Percentiles rank a stretch among this genome's conserved stretches.
phyloP scores from a whole-genome alignment of 1,140 invertebrate genomes.

The Pentalonia nigronervosa region DNA sequence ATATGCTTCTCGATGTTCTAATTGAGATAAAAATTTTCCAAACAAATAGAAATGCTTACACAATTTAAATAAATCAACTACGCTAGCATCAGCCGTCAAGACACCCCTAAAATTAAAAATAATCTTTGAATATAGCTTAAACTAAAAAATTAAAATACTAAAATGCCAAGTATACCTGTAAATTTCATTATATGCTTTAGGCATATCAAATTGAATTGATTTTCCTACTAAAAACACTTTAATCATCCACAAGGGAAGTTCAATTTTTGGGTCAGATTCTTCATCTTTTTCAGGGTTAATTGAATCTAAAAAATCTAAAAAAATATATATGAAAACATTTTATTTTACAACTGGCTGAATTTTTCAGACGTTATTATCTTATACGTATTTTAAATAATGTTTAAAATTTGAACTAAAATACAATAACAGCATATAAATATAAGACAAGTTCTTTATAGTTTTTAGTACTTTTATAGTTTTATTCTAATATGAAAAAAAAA shows the following conservation, averaged over 20 bases:
- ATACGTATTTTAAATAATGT: no score
- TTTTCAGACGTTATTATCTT: not conserved
- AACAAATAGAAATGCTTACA: slow-evolving; percentile 61
- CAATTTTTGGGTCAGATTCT: slow-evolving; percentile 66
- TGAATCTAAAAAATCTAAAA: slow-evolving; percentile 59
- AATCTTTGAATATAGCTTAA: not conserved
- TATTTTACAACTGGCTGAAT: not conserved
- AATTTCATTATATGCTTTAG: slow-evolving; percentile 60
- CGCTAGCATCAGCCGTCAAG: slow-evolving; percentile 61
- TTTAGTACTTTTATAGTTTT: no score
- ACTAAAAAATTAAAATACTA: not conserved
- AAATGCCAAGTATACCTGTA: slow-evolving; percentile 58
- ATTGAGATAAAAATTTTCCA: slow-evolving; percentile 60
- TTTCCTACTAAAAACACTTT: slow-evolving; percentile 58
- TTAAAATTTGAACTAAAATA: no score
- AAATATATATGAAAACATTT: slow-evolving; percentile 10
- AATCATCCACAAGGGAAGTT: slow-evolving; percentile 62
- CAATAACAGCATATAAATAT: no score
- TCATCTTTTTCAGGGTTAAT: slow-evolving; percentile 65
- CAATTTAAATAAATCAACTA: slow-evolving; percentile 61
- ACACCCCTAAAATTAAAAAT: slow-evolving; percentile 60
- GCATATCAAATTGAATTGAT: slow-evolving; percentile 59
- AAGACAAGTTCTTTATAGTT: no score
- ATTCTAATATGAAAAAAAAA: no score
- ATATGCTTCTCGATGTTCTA: slow-evolving; percentile 59